Evolutionary conservation across 2,888 invertebrate genomes (phyloP).

Genomic region (Blera fallax): DNA sequence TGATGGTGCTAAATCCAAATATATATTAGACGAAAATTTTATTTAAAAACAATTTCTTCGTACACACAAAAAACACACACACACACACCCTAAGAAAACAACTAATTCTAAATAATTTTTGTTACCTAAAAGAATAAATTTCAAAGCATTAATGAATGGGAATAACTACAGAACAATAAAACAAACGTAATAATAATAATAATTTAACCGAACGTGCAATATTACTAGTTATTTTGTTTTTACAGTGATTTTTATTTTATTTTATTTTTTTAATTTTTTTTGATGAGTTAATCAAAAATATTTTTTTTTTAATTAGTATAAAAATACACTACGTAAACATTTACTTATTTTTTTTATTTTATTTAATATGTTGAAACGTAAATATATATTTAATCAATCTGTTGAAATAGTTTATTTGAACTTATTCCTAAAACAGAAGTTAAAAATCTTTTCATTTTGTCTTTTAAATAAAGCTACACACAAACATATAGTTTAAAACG

Average conservation of each 20-base stretch:
- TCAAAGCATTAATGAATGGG: slow-evolving; percentile 59
- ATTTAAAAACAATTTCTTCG: slow-evolving; percentile 67
- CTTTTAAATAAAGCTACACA: slow-evolving; percentile 37
- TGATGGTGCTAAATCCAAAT: slow-evolving; percentile 82
- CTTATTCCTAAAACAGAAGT: slow-evolving; percentile 64
- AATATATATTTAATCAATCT: slow-evolving; percentile 65
- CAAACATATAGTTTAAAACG: slow-evolving; percentile 67
- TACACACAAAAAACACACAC: slow-evolving; percentile 62
- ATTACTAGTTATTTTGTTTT: slow-evolving; percentile 81
- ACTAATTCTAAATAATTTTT: slow-evolving; percentile 56
- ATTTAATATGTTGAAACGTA: slow-evolving; percentile 50
- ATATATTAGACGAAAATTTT: slow-evolving; percentile 74
- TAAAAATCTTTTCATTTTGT: slow-evolving; percentile 24
- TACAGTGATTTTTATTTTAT: slow-evolving; percentile 74
- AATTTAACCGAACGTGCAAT: slow-evolving; percentile 82
- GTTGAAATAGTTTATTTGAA: slow-evolving; percentile 64
- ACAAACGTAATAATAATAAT: slow-evolving; percentile 68
- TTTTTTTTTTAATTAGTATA: slow-evolving; percentile 40
- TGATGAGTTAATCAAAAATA: slow-evolving; percentile 46
- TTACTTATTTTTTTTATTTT: slow-evolving; percentile 46
- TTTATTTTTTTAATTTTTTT: slow-evolving; percentile 59
- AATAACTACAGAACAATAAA: slow-evolving; percentile 68
- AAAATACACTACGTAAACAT: slow-evolving; percentile 40
- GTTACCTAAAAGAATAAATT: slow-evolving; percentile 50
- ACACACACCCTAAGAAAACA: slow-evolving; percentile 52